Base-by-base conservation (phyloP, 2,888 invertebrate genomes). In the Caenorhabditis plicata region DNA sequence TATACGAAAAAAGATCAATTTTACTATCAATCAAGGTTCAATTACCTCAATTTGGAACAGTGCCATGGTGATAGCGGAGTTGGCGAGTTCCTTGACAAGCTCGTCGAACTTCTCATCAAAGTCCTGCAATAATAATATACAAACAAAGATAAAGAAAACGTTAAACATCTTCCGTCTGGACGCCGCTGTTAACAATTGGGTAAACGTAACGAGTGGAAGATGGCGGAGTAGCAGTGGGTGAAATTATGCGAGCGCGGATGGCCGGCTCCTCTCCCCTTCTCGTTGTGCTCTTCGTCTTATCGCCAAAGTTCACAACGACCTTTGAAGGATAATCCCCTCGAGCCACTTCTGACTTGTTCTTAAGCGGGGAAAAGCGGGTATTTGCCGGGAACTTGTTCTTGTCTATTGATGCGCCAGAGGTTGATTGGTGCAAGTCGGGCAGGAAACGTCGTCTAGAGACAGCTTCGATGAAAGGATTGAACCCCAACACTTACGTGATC, bases 141-240 rank as follows among this genome's bases (percentile, higher is more conserved):
- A 11, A 11, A 44, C 9, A 5, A 17, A 20, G 8, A 19, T 36
- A 4, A 7, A 8, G 13, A 23, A 29, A 49, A n/a, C 20, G 13
- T 17, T 27, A 15, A 41, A 67, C 66, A 42, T 67, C 63, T 29
- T 67, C 66, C 8, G 66, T 67, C 31, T 67, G 66, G 17, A 67
- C 60, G n/a, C 39, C 58, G 23, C 52, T 60, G 15, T 60, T 49
- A 8, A 67, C 60, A 31, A 63, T 67, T 13, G 56, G 60, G 41
- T 63, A 67, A 9, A 56, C 47, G 17, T 44, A 31, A 42, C 60
- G 32, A 2, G 55, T 41, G 19, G 63, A 60, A 9, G 60, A 41
- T 2, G 66, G 66, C 0, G 66, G 66, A 15, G 66, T 63, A 2
- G 60, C 45, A 19, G 60, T 50, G 26, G 50, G 60, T 15, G 60